Base-by-base conservation (phyloP, 2,888 invertebrate species). In the Drosophila bunnanda region DNA sequence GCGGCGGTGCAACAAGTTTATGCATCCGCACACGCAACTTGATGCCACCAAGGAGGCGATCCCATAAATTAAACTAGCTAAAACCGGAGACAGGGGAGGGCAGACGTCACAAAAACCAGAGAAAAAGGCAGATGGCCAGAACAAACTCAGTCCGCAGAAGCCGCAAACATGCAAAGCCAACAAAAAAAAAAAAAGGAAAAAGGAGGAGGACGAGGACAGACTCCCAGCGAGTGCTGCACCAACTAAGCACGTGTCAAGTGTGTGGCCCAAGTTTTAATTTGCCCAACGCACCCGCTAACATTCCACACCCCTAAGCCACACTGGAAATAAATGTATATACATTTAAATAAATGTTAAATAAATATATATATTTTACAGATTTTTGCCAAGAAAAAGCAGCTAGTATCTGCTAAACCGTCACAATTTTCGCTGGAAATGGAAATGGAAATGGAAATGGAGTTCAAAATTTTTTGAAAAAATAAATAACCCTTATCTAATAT, bases 181-280 rank as follows among this genome's bases (percentile, higher is more conserved):
- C 44, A 52, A 50, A 50, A 68, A 56, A 34, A 20, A 20, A 20
- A 17, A 57, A 50, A 55, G 69, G 50, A 34, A n/a, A 53, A 43
- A 7, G 13, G 46, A 10, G 28, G 5, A 53, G 41, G 36, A 44
- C 3, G 10, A 1, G 1, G 15, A 22, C 28, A 15, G 22, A 20
- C 36, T 20, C n/a, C 36, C 32, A 50, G 41, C 53, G 72, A 41
- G 28, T 50, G 70, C 57, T 28, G 46, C 73, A 71, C 56, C 68
- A 62, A 66, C 88, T 85, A 80, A 85, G 89, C 86, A 83, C 87
- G 89, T 86, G 88, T 89, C 85, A 83, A 86, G 89, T 80, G 85
- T 82, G 88, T 66, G 79, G 75, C 70, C 85, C 86, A 89, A 89
- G 83, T 82, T 89, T 89, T 89, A 89, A 89, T 89, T 85, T 89